Conservation (phyloP, 2,797 vertebrate species). For the Coracias cyanogaster region DNA sequence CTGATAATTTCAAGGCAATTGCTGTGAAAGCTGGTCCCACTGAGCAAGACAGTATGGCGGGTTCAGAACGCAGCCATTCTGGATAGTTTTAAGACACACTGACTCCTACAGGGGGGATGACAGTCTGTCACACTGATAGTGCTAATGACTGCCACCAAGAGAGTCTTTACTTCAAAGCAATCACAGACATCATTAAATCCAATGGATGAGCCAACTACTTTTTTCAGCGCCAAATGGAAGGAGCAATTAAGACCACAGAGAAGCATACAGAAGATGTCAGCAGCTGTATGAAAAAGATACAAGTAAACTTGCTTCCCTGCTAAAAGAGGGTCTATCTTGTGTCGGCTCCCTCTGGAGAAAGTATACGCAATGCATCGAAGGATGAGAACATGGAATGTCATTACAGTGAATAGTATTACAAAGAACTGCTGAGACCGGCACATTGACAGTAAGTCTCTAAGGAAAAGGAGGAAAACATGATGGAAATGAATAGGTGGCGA, state of each 20-base stretch:
- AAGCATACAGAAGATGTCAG: not conserved
- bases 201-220: not conserved
- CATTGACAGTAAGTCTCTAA: not conserved
- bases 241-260: not conserved
- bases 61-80: not conserved
- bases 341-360: not conserved
- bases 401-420: not conserved
- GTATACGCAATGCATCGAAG: not conserved
- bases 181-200: slow-evolving; percentile 39
- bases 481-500: not conserved
- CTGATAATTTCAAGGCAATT: slow-evolving; percentile 6
- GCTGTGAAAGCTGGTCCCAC: slow-evolving; percentile 40
- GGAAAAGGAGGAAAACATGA: not conserved
- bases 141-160: slow-evolving; percentile 6
- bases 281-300: not conserved
- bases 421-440: not conserved
- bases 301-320: not conserved
- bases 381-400: not conserved
- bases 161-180: not conserved
- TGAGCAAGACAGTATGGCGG: not conserved
- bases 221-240: slow-evolving; percentile 12
- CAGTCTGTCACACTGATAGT: not conserved
- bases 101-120: not conserved
- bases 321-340: not conserved
- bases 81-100: not conserved